Evolutionary conservation across 2,113 vertebrate genomes (phyloP).

Genomic region (Panthera tigris): DNA sequence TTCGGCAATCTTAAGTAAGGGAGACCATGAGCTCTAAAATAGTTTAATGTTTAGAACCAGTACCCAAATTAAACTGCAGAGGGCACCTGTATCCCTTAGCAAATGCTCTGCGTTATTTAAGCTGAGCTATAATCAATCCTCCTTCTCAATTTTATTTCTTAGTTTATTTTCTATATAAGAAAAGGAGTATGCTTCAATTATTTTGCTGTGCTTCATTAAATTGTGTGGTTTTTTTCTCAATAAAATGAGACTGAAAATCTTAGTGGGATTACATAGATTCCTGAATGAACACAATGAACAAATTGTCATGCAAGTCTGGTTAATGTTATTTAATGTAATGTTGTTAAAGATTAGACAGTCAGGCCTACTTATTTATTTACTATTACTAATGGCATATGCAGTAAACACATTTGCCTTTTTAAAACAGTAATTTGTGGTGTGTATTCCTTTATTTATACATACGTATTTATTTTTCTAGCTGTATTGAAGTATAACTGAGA

Average conservation of each 20-base stretch:
- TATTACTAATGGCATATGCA: neutral
- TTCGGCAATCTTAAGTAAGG: neutral
- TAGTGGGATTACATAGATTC: neutral
- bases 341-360: neutral
- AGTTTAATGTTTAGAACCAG: neutral
- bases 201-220: neutral
- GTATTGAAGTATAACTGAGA: neutral
- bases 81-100: neutral
- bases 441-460: neutral
- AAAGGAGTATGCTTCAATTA: neutral
- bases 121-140: neutral
- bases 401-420: neutral
- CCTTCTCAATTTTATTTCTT: neutral
- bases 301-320: neutral
- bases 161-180: neutral
- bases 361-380: neutral
- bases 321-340: neutral
- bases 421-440: neutral
- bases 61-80: neutral
- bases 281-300: neutral
- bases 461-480: neutral
- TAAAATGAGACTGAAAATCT: slow-evolving; percentile 12
- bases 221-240: neutral
- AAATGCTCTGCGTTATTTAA: neutral
- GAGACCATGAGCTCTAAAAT: too few species aligned